These are phyloP conservation scores for Stigmatopora nigra DNA, from an alignment of 2,113 vertebrate genomes.

Conservation along the genomic window DNA sequence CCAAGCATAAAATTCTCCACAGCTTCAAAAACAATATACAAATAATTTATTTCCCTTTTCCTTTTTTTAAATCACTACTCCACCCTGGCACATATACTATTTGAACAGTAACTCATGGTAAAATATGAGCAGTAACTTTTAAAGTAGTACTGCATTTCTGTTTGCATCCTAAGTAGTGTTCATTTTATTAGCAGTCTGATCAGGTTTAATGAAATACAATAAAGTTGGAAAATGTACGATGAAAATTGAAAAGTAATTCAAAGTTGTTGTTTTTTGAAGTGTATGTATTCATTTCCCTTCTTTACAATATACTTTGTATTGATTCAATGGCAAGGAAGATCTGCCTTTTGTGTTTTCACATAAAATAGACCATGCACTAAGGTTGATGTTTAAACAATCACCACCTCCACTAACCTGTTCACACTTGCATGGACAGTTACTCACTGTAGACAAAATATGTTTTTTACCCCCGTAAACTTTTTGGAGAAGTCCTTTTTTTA, in stretches of 20 bases:
- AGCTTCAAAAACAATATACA: background rate
- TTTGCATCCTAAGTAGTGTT: background rate
- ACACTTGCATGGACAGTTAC: background rate
- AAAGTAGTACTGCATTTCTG: background rate
- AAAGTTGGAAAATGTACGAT: background rate
- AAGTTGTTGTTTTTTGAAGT: background rate
- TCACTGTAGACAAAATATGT: background rate
- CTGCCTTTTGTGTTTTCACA: slow-evolving; percentile 56
- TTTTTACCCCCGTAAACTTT: background rate
- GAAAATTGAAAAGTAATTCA: background rate
- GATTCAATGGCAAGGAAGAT: slow-evolving; percentile 28
- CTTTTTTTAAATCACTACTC: background rate
- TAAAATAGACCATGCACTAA: slow-evolving; percentile 42
- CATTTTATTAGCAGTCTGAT: background rate
- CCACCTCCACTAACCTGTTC: background rate
- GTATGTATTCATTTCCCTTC: slow-evolving; percentile 11
- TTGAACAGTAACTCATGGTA: background rate
- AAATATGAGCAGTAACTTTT: background rate
- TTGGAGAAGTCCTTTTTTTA: background rate
- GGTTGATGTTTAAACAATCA: slow-evolving; percentile 13
- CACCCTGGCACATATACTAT: background rate
- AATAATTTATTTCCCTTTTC: too few relatives aligned
- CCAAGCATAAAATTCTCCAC: background rate
- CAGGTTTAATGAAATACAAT: background rate
- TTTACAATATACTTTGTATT: slow-evolving; percentile 43